Evolutionary conservation across 2,113 vertebrate genomes (phyloP), one percentile per base, ranked within the genome.

Genomic region (Mormoops blainvillei): DNA sequence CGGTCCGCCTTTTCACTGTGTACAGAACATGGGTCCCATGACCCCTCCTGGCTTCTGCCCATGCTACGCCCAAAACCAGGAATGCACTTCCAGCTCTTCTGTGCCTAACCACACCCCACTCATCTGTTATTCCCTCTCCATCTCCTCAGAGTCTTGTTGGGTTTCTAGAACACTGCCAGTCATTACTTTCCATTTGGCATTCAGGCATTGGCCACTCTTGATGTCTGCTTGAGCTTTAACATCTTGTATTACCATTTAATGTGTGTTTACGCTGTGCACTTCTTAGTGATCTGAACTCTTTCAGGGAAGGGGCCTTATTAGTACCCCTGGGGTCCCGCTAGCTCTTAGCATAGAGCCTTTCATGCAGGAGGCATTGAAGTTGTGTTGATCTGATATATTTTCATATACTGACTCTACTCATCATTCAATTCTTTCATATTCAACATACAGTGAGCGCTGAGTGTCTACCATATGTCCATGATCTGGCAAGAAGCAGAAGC

Each of bases 391-490:
- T n/a, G 56, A 89, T 22, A 36, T 15, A n/a, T 70, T 94, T 86
- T 81, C 71, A n/a, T n/a, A 65, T 33, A 38, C 26, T 87, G 88
- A 70, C 43, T 56, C 92, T 71, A n/a, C 50, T 67, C 33, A 28
- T 50, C 89, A 89, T 41, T 89, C 56, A 52, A 8, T 45, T 89
- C 84, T 56, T 87, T 92, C 76, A 50, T 58, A 36, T n/a, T 74
- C 50, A 70, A 22, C 38, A 45, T 28, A 58, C 10, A 50, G 26
- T 61, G 74, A 50, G 26, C 54, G 74, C 54, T 56, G 12, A 36
- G 50, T 56, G 28, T 80, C 48, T 52, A 71, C 56, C 63, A 9
- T 48, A 85, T 52, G 77, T 50, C 43, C 22, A 13, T 0, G 4
- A 43, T 73, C 68, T 45, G 81, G 45, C 81, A 91, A 96, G 77